Conservation (phyloP, 1,140 invertebrate species). For the Apocrypta bakeri region DNA sequence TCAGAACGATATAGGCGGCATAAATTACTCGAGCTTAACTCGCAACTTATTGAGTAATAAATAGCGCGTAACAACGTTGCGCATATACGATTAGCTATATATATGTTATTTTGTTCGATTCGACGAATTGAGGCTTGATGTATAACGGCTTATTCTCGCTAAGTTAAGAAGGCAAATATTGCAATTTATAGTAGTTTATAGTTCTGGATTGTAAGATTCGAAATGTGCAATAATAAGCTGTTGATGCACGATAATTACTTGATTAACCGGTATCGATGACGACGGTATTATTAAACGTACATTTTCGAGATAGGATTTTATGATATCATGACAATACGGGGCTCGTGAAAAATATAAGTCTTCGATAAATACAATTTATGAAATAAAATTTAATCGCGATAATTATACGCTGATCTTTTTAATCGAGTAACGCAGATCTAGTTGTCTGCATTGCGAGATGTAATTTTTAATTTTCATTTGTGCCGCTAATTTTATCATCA, state of each 20-base stretch:
- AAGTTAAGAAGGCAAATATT: background rate
- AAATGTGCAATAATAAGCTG: background rate
- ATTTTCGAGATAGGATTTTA: too few species aligned
- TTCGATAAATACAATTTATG: too few species aligned
- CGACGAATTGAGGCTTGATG: background rate
- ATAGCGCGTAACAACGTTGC: background rate
- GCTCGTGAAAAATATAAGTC: too few species aligned
- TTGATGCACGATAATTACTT: background rate
- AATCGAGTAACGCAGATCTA: too few species aligned
- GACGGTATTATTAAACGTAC: too few species aligned
- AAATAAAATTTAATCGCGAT: too few species aligned
- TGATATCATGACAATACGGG: too few species aligned
- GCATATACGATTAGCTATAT: background rate
- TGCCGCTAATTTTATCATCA: too few species aligned
- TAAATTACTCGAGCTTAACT: background rate
- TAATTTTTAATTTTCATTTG: too few species aligned
- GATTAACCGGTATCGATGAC: background rate
- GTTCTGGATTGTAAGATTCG: background rate
- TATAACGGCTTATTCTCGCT: background rate
- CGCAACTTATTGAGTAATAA: background rate
- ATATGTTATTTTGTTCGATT: background rate
- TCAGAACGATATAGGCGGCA: background rate
- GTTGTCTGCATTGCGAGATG: too few species aligned
- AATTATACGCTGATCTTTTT: too few species aligned
- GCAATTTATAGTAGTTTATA: too few species aligned